Percentiles rank a stretch among this genome's conserved stretches.
Evolutionary conservation across 1,140 invertebrate species (phyloP).

Genomic region (Macrotrachela quadricornifera): DNA sequence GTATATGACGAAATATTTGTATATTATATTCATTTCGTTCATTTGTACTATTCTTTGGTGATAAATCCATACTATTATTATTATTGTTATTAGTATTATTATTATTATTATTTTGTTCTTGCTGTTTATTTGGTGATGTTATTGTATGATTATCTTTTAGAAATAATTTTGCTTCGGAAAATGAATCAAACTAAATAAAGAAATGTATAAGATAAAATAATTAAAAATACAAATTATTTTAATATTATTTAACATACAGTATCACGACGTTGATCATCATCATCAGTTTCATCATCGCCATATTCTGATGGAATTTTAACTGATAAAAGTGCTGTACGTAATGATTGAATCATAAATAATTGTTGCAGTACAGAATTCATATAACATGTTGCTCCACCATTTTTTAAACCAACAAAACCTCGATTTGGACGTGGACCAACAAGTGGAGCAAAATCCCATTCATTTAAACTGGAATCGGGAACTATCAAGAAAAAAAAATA

Average conservation of each 20-base stretch:
- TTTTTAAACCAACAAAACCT: constrained; percentile 88
- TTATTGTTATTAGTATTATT: no score
- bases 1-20: constrained; percentile 81
- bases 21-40: constrained; percentile 56
- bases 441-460: constrained; percentile 92
- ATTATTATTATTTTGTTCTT: no score
- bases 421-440: constrained; percentile 55
- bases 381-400: constrained; percentile 93
- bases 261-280: neutral
- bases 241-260: no score
- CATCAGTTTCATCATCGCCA: neutral
- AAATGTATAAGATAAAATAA: no score
- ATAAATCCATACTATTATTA: no score
- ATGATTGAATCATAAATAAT: constrained; percentile 13
- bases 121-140: neutral
- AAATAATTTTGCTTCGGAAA: neutral
- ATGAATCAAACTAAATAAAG: neutral
- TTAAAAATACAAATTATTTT: no score
- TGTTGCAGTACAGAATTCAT: constrained; percentile 98
- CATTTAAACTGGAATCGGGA: constrained; percentile 23
- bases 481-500: neutral
- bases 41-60: constrained; percentile 20
- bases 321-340: neutral
- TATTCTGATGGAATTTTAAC: neutral
- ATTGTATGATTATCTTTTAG: neutral